Evolutionary conservation across 2,113 vertebrate species (phyloP).

Genomic region (Chaetops frenatus): DNA sequence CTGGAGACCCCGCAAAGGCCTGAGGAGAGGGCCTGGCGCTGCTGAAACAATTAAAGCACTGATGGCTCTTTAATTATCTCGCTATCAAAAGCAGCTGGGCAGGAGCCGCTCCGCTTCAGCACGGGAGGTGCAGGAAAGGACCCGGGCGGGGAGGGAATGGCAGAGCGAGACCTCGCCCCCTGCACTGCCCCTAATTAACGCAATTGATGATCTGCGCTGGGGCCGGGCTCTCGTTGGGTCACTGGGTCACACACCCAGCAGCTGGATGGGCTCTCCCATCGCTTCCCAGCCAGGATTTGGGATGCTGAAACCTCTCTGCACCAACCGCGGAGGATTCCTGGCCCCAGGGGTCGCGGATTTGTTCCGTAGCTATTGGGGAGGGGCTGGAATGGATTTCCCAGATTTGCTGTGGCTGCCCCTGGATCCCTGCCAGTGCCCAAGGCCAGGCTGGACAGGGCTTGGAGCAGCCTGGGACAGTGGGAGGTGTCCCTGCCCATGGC

Average conservation of each 20-base stretch:
- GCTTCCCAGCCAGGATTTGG: not conserved
- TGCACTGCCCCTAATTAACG: not conserved
- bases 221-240: not conserved
- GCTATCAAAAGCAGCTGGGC: conserved; percentile 43
- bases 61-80: conserved; percentile 51
- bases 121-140: not conserved
- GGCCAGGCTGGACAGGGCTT: not conserved
- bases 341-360: fast-evolving
- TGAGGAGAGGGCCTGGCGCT: not conserved
- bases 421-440: not conserved
- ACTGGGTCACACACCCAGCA: fast-evolving
- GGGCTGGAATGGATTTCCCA: not conserved
- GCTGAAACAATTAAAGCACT: conserved; percentile 33
- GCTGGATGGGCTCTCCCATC: not conserved
- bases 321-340: fast-evolving
- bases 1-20: conserved; percentile 6
- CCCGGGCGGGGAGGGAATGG: not conserved
- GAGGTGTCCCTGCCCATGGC: not conserved
- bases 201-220: not conserved
- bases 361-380: fast-evolving
- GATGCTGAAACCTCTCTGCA: not conserved
- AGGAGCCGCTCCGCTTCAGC: not conserved
- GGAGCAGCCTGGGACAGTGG: not conserved
- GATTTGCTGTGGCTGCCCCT: not conserved
- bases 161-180: not conserved